Conservation (phyloP, 1,140 invertebrate genomes). For the Carposina sasakii region DNA sequence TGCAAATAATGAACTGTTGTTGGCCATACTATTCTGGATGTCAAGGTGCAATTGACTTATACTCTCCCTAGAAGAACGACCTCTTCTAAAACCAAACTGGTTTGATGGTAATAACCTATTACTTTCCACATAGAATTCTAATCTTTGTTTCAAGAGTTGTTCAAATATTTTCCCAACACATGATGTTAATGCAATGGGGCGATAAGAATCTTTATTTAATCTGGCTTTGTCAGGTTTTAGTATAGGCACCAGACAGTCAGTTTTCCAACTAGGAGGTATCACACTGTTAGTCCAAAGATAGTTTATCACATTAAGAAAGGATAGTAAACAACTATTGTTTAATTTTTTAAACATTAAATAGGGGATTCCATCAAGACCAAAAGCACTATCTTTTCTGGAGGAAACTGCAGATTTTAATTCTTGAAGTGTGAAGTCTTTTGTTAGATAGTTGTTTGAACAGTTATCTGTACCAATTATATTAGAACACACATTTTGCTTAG, state of each 20-base stretch:
- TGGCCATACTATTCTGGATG: not conserved
- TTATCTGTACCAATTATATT: not conserved
- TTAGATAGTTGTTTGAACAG: conserved; percentile 3
- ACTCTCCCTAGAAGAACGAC: conserved; percentile 12
- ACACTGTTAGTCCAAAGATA: conserved; percentile 10
- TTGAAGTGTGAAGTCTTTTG: conserved; percentile 10
- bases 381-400: conserved; percentile 19
- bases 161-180: conserved; percentile 25
- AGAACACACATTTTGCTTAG: not conserved
- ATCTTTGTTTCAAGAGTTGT: conserved; percentile 19
- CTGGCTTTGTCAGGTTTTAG: conserved; percentile 10
- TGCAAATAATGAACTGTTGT: conserved; percentile 3
- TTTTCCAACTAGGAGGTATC: conserved; percentile 12
- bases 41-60: conserved; percentile 3
- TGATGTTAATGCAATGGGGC: conserved; percentile 16
- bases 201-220: conserved; percentile 10
- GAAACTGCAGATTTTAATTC: conserved; percentile 19
- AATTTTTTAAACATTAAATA: conserved; percentile 23
- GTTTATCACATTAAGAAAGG: conserved; percentile 19
- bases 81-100: conserved; percentile 22
- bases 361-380: conserved; percentile 20
- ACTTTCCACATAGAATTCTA: conserved; percentile 20
- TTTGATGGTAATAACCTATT: conserved; percentile 18
- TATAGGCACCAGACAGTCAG: conserved; percentile 9
- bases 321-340: not conserved